Evolutionary conservation across 2,888 invertebrate genomes (phyloP), one percentile per base, ranked within the genome.

Genomic region (Rhyacophila evoluta): DNA sequence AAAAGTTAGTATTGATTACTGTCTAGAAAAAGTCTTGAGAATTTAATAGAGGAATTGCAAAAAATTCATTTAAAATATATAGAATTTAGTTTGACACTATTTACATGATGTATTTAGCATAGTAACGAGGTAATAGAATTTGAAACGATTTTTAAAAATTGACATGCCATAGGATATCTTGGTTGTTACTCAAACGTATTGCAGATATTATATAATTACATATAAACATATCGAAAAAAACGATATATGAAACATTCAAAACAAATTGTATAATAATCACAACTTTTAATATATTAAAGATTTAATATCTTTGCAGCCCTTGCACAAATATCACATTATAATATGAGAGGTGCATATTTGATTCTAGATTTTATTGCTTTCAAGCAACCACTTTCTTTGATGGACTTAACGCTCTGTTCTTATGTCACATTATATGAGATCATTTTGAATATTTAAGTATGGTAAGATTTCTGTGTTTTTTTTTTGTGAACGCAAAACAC

Each of bases 321-420:
- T 11, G 38, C n/a, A 15, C 29, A 33, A 33, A 33, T 6, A 33
- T 33, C 2, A 33, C 6, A 33, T 33, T 4, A 33, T 1, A 12
- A 41, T 41, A 12, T 15, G 41, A 3, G 0, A 15, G 41, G 41
- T 41, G 15, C 41, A 41, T n/a, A n/a, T n/a, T n/a, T n/a, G n/a
- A n/a, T n/a, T n/a, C n/a, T n/a, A 38, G 33, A 12, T 41, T 41
- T 15, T 41, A 41, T 41, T 15, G 41, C 41, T 41, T 41, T 41
- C 41, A 41, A 15, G 41, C 41, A 41, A 41, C 15, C 41, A 19
- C 41, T 19, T 15, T 12, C 12, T 15, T n/a, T 41, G 41, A 41
- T 41, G 41, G 41, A 41, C 41, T 41, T 41, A 41, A 41, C 41
- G 15, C 41, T 41, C 41, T 11, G 41, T 41, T 41, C 41, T 15